These are phyloP conservation scores for Penaeus indicus DNA, from an alignment of 1,140 invertebrate genomes.

Conservation along the genomic window DNA sequence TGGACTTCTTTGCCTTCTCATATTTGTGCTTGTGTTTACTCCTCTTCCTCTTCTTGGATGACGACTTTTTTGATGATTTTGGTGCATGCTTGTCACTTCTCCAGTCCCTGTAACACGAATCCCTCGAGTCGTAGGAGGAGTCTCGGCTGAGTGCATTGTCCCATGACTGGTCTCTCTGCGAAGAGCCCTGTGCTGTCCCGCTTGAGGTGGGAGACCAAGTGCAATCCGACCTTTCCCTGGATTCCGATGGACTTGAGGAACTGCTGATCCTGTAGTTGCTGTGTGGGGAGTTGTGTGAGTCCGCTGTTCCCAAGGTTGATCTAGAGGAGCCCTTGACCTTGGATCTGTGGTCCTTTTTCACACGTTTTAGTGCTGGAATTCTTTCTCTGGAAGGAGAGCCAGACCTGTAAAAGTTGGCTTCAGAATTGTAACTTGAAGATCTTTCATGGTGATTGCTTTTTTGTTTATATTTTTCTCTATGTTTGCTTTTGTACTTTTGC, in stretches of 20 bases:
- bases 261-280: background rate
- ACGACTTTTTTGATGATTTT: slow-evolving; percentile 36
- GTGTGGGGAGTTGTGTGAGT: slow-evolving; percentile 3
- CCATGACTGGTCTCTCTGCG: background rate
- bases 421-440: background rate
- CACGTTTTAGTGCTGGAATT: slow-evolving; percentile 4
- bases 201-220: slow-evolving; percentile 35
- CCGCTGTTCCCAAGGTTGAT: background rate
- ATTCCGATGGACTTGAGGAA: too few relatives aligned
- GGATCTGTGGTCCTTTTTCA: slow-evolving; percentile 34
- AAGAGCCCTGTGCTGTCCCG: slow-evolving; percentile 16
- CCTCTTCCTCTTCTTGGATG: slow-evolving; percentile 16
- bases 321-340: slow-evolving; percentile 36
- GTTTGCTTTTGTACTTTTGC: slow-evolving; percentile 30
- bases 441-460: background rate
- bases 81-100: background rate
- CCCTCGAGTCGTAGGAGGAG: slow-evolving; percentile 9
- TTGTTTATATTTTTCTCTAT: background rate
- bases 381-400: slow-evolving; percentile 20
- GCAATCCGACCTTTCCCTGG: slow-evolving; percentile 17
- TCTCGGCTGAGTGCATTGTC: slow-evolving; percentile 9
- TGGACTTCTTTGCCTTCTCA: slow-evolving; percentile 31
- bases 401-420: background rate
- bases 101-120: slow-evolving; percentile 12
- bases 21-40: slow-evolving; percentile 18